Evolutionary conservation across 2,888 invertebrate genomes (phyloP).

Genomic region (Campoplex nolae): DNA sequence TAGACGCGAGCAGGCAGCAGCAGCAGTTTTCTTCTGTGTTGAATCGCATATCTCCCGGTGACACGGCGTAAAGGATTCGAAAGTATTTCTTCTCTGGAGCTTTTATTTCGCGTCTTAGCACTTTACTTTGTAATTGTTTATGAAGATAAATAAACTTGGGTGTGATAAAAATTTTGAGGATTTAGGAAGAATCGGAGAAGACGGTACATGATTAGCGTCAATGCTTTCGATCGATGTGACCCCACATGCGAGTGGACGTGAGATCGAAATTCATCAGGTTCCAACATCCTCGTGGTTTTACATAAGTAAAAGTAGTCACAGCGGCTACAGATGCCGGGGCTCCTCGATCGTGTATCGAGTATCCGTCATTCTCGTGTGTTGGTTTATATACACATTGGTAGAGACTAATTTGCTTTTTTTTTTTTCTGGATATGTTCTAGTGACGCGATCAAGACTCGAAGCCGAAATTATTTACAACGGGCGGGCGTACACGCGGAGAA

Average conservation of each 20-base stretch:
- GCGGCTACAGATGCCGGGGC: background rate
- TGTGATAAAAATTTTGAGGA: background rate
- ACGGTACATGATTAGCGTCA: constrained; percentile 10
- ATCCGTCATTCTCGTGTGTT: background rate
- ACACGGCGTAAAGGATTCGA: constrained; percentile 6
- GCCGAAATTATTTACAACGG: constrained; percentile 66
- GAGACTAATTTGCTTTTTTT: constrained; percentile 65
- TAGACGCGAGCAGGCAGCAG: constrained; percentile 20
- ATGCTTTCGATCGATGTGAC: constrained; percentile 24
- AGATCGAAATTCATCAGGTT: constrained; percentile 53
- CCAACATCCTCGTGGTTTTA: constrained; percentile 30
- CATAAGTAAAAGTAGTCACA: background rate
- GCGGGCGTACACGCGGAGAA: constrained; percentile 49
- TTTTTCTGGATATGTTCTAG: constrained; percentile 54
- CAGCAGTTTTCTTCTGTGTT: background rate
- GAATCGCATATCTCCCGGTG: constrained; percentile 25
- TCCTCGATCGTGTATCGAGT: background rate
- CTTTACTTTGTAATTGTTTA: constrained; percentile 53
- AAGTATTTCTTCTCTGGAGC: constrained; percentile 9
- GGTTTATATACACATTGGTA: background rate
- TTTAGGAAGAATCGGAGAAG: background rate
- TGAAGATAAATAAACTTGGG: too few relatives aligned
- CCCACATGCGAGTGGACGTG: constrained; percentile 45
- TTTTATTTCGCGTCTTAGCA: background rate
- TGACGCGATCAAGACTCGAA: constrained; percentile 55